A percentile compares a stretch with the other conserved stretches of the same genome.
These are phyloP conservation scores for Drosophila erecta DNA, from an alignment of 1,140 invertebrate species.

Conservation along the genomic window DNA sequence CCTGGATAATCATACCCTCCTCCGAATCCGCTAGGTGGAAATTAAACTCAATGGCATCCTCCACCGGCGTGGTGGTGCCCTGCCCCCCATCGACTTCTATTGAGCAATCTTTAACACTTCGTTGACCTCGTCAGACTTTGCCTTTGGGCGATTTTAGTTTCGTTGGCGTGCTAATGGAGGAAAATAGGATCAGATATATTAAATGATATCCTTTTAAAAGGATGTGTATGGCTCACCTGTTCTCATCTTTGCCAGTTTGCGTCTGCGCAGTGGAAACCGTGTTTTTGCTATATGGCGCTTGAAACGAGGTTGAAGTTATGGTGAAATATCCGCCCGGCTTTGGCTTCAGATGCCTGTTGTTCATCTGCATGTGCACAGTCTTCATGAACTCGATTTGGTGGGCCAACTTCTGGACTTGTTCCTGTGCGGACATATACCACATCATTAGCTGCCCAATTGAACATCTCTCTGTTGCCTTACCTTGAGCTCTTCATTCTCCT, in stretches of 20 bases:
- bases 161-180: constrained; percentile 67
- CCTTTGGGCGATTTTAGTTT: constrained; percentile 78
- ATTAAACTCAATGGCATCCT: constrained; percentile 72
- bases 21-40: constrained; percentile 52
- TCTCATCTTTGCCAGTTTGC: constrained; percentile 73
- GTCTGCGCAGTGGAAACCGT: constrained; percentile 78
- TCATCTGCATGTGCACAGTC: constrained; percentile 96
- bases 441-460: too few species aligned
- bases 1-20: constrained; percentile 14
- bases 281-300: constrained; percentile 81
- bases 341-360: constrained; percentile 94
- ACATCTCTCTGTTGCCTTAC: constrained; percentile 81
- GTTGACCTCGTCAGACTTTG: constrained; percentile 84
- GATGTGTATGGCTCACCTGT: constrained; percentile 14
- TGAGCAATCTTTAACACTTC: constrained; percentile 85
- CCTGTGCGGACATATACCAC: constrained; percentile 85
- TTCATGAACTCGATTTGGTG: constrained; percentile 97
- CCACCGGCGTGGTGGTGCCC: constrained; percentile 28
- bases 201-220: neutral
- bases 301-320: constrained; percentile 85
- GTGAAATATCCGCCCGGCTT: constrained; percentile 92
- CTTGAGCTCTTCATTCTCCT: constrained; percentile 96
- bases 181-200: neutral
- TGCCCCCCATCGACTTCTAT: constrained; percentile 66
- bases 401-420: constrained; percentile 95